phyloP scores from a whole-genome alignment of 2,113 vertebrate species.

The Oryzias melastigma region DNA sequence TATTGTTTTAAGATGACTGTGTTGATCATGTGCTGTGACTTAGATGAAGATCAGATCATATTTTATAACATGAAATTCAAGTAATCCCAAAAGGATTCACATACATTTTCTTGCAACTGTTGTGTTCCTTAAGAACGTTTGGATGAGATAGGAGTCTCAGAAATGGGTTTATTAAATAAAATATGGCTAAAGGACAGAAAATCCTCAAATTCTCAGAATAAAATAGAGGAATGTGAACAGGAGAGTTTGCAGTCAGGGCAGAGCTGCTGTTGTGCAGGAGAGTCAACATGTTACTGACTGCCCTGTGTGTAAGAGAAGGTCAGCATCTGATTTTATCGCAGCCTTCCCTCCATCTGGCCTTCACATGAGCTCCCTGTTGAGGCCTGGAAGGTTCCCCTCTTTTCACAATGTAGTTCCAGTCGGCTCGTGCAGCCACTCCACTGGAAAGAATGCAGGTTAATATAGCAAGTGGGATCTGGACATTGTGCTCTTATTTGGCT shows the following conservation, averaged over 20 bases:
- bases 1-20: no score
- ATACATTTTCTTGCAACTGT: no score
- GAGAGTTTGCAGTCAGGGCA: slow-evolving; percentile 24
- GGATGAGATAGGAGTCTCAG: no score
- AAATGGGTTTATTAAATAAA: no score
- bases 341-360: slow-evolving; percentile 44
- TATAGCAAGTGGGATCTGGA: slow-evolving; percentile 67
- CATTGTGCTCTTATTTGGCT: slow-evolving; percentile 59
- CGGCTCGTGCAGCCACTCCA: slow-evolving; percentile 49
- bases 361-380: slow-evolving; percentile 56
- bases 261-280: slow-evolving; percentile 23
- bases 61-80: no score
- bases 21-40: no score
- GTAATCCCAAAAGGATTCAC: no score
- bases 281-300: slow-evolving; percentile 44
- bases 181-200: no score
- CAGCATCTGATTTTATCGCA: slow-evolving; percentile 57
- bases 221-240: no score
- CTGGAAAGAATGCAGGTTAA: slow-evolving; percentile 74
- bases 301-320: slow-evolving; percentile 33
- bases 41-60: no score
- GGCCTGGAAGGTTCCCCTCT: slow-evolving; percentile 40
- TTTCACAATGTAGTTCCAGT: slow-evolving; percentile 65
- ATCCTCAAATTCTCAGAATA: no score
- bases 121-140: no score